Evolutionary conservation across 2,888 invertebrate genomes (phyloP).

Genomic region (Melanargia galathea): DNA sequence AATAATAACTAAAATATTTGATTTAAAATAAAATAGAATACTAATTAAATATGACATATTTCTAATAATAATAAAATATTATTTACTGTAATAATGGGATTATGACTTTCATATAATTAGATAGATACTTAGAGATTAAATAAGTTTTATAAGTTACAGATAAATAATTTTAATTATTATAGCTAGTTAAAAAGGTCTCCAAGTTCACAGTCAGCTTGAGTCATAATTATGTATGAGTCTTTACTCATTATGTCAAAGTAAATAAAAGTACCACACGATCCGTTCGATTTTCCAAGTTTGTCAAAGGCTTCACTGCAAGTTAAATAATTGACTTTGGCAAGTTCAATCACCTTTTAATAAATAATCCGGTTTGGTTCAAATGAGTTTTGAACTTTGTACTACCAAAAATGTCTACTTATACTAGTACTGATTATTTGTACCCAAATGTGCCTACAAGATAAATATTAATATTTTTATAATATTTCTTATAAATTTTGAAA

Average conservation of each 20-base stretch:
- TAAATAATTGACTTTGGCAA: background rate
- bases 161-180: too few relatives aligned
- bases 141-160: too few relatives aligned
- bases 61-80: background rate
- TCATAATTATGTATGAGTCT: background rate
- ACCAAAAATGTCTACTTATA: too few relatives aligned
- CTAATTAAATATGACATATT: background rate
- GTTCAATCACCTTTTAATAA: conserved; percentile 5
- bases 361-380: background rate
- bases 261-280: conserved; percentile 7
- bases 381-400: background rate
- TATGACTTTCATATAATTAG: too few relatives aligned
- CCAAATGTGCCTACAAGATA: too few relatives aligned
- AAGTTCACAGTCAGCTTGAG: conserved; percentile 7
- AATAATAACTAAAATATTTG: background rate
- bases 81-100: background rate
- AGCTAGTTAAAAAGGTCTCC: background rate
- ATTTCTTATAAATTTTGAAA: background rate
- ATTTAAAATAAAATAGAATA: too few relatives aligned
- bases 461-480: too few relatives aligned
- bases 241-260: conserved; percentile 10
- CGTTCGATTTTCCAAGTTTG: background rate
- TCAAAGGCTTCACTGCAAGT: background rate
- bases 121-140: too few relatives aligned
- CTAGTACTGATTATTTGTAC: too few relatives aligned